Base-by-base conservation (phyloP, 2,113 vertebrate species). In the Peromyscus polionotus region DNA sequence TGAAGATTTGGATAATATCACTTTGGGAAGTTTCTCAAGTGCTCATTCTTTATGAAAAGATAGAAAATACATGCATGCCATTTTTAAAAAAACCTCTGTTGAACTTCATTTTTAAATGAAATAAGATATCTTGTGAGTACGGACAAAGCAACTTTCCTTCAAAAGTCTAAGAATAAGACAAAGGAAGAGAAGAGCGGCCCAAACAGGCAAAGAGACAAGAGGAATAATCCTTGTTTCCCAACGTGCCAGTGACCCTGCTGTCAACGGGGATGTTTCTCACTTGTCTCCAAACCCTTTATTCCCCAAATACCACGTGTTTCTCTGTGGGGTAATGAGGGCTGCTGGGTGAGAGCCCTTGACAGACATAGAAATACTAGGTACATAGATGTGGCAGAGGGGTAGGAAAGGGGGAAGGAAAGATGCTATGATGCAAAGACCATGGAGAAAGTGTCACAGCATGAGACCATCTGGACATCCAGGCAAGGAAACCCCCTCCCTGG, bases 351-450 rank as follows among this genome's bases (percentile, higher is more conserved):
- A 83, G 6, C 57, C 39, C 26, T 31, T 28, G 59, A 67, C 63
- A 36, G 85, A 85, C 10, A 59, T 12, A 67, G 13, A 73, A 17
- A 36, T 13, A 10, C 12, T 26, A 4, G 16, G 14, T 39, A 57
- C 12, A 19, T 48, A 57, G 39, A 75, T 12, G n/a, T 26, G 31
- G 42, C 16, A 36, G n/a, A 84, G 70, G 84, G 24, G 63, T 22
- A 67, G n/a, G 7, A 33, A 59, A 45, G 87, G 63, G 63, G 36
- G 42, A 13, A 76, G 33, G 20, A 48, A 54, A 0, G 0, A 22
- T 54, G 51, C 2, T 59, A 16, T 42, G 0, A 0, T 68, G 0
- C 10, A 45, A 83, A 36, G 90, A 4, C 3, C 0, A 1, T 36
- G 19, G 42, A 8, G 31, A 20, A 19, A 9, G 11, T 14, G 16